phyloP scores from a whole-genome alignment of 2,113 vertebrate genomes.

The Pteropus alecto region DNA sequence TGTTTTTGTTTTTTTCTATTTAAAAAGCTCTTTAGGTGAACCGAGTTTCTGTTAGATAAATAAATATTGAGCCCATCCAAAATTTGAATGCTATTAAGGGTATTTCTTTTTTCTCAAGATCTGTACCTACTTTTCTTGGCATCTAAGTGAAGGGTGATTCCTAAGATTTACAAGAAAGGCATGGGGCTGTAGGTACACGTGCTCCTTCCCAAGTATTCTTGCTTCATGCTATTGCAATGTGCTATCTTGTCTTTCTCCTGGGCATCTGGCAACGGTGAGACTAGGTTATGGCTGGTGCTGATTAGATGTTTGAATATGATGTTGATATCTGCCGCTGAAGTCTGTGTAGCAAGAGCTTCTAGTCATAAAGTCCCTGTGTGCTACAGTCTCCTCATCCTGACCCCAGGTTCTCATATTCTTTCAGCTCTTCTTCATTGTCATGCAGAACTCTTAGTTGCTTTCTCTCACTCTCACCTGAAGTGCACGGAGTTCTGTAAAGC shows the following conservation, averaged over 20 bases:
- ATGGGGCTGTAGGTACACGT: neutral
- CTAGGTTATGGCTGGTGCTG: neutral
- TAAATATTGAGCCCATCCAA: neutral
- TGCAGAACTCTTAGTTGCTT: neutral
- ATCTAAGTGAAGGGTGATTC: neutral
- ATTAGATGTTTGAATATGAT: neutral
- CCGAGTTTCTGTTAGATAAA: neutral
- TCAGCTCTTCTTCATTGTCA: neutral
- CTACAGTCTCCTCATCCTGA: neutral
- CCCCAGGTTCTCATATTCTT: neutral
- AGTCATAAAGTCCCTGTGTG: fast-evolving
- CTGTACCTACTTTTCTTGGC: neutral
- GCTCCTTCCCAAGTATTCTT: neutral
- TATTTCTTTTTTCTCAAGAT: neutral
- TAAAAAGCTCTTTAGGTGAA: neutral
- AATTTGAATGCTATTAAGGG: neutral
- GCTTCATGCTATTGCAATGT: neutral
- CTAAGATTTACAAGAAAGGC: neutral
- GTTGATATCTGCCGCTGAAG: neutral
- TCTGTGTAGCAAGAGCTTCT: neutral
- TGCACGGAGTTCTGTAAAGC: neutral
- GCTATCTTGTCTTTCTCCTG: neutral
- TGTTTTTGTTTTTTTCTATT: neutral
- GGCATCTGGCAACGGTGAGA: neutral
- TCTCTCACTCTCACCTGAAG: neutral